Percentiles rank a stretch among this genome's conserved stretches.
phyloP scores from a whole-genome alignment of 1,140 invertebrate genomes.

The Caenorhabditis inopinata region DNA sequence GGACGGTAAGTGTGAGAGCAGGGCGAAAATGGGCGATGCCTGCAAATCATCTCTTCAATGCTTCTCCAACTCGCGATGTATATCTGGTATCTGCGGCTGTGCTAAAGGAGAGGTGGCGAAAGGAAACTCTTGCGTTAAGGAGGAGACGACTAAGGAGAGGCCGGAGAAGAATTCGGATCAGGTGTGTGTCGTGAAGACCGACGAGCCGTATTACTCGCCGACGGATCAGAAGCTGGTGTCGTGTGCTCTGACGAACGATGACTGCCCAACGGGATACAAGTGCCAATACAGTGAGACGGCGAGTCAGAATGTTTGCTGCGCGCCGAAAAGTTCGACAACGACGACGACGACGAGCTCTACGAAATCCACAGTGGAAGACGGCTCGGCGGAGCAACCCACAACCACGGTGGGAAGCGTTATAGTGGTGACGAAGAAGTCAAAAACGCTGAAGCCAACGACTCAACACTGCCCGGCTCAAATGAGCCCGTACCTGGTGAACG shows the following conservation, averaged over 20 bases:
- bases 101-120: conserved; percentile 25
- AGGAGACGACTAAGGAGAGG: not conserved
- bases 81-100: conserved; percentile 37
- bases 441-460: not conserved
- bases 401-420: not conserved
- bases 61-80: conserved; percentile 40
- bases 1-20: conserved; percentile 35
- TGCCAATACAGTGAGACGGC: conserved; percentile 32
- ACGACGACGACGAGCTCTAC: not conserved
- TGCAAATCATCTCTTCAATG: conserved; percentile 42
- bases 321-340: not conserved
- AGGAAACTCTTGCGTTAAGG: not conserved
- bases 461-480: conserved; percentile 36
- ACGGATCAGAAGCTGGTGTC: not conserved
- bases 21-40: conserved; percentile 35
- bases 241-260: conserved; percentile 31
- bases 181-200: not conserved
- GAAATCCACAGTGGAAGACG: not conserved
- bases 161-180: not conserved
- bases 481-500: conserved; percentile 35
- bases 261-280: conserved; percentile 27
- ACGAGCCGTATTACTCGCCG: not conserved
- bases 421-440: not conserved
- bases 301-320: conserved; percentile 38
- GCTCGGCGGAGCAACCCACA: not conserved